phyloP scores from a whole-genome alignment of 1,140 invertebrate genomes.

The Eubasilissa regina region DNA sequence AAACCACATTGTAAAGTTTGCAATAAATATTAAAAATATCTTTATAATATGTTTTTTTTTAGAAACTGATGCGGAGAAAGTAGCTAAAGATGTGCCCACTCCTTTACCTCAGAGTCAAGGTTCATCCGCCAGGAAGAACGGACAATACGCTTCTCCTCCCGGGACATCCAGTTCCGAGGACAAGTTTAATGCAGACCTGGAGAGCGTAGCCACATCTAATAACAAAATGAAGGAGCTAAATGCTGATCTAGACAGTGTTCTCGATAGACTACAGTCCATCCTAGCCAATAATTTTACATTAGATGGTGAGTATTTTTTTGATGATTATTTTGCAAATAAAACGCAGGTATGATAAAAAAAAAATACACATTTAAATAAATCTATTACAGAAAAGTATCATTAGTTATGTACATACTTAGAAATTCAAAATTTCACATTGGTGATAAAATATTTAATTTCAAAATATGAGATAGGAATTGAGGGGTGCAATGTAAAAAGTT shows the following conservation, averaged over 20 bases:
- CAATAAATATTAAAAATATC: no score
- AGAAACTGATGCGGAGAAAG: constrained; percentile 41
- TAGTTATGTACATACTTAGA: no score
- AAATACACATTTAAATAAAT: no score
- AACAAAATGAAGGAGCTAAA: constrained; percentile 72
- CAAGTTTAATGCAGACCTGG: constrained; percentile 66
- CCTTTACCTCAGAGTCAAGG: background rate
- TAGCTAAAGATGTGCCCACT: constrained; percentile 4
- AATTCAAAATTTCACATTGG: no score
- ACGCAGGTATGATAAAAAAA: no score
- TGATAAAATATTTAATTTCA: no score
- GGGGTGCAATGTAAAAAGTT: no score
- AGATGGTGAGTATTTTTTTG: constrained; percentile 72
- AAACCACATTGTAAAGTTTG: no score
- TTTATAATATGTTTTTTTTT: constrained; percentile 1
- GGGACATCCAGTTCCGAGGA: constrained; percentile 61
- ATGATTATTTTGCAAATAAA: no score
- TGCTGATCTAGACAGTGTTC: constrained; percentile 74
- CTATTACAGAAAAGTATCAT: no score
- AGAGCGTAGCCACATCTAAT: constrained; percentile 64
- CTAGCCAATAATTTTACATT: constrained; percentile 75
- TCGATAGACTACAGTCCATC: constrained; percentile 75
- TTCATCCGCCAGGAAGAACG: constrained; percentile 2
- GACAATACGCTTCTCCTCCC: background rate
- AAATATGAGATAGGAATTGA: no score